phyloP scores from a whole-genome alignment of 2,797 vertebrate genomes.

The Hypotaenidia okinawae region DNA sequence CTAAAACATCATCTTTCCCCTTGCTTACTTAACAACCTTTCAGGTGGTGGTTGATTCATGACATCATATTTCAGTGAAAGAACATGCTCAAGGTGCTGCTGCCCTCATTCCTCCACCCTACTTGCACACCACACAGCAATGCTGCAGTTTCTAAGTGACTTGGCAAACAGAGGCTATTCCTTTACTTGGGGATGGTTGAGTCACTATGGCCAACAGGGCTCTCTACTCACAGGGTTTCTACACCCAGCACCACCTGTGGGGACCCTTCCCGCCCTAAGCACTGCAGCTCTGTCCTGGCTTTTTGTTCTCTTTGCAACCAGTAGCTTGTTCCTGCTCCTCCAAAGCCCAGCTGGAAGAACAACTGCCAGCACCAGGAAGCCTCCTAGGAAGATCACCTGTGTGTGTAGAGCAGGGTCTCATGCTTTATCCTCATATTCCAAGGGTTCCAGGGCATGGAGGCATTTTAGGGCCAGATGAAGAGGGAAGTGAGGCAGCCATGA shows the following conservation, averaged over 20 bases:
- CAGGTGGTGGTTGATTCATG: neutral
- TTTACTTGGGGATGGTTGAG: neutral
- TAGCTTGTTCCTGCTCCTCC: neutral
- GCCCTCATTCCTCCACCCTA: neutral
- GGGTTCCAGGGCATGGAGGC: neutral
- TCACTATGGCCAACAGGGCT: accelerated
- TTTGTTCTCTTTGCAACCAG: neutral
- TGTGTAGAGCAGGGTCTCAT: neutral
- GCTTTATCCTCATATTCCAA: neutral
- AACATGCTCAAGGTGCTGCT: neutral
- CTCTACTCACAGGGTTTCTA: neutral
- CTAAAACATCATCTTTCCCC: accelerated
- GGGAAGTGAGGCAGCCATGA: neutral
- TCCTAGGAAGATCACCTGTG: neutral
- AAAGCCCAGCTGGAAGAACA: neutral
- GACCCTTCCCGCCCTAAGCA: neutral
- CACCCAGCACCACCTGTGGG: neutral
- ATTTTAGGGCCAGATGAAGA: neutral
- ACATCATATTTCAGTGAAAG: neutral
- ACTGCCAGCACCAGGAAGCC: neutral
- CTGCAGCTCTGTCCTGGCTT: neutral
- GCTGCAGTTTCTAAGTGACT: neutral
- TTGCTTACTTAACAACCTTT: neutral
- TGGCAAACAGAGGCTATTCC: neutral
- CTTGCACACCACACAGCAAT: accelerated